Conservation (phyloP, 2,797 vertebrate genomes). For the Poecile montanus region DNA sequence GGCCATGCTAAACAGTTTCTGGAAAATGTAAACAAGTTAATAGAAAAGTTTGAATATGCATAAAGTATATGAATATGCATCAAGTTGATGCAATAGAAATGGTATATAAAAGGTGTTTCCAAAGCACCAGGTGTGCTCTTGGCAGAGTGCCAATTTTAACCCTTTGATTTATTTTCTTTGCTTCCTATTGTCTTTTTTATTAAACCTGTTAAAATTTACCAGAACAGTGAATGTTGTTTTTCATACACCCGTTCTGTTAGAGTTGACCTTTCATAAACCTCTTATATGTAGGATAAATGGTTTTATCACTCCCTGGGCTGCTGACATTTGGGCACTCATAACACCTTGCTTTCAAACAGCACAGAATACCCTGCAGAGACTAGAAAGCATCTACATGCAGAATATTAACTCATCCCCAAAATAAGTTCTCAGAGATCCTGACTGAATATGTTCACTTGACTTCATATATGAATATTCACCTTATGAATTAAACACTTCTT, state of each 20-base stretch:
- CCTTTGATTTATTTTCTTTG: no score
- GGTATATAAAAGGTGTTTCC: no score
- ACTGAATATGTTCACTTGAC: neutral
- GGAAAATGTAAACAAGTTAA: no score
- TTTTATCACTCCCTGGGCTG: neutral
- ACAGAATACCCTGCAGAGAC: neutral
- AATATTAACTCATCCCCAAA: neutral
- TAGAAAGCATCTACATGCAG: neutral
- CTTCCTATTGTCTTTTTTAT: no score
- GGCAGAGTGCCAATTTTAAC: no score
- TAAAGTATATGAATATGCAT: no score
- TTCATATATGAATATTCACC: neutral
- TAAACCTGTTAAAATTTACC: no score
- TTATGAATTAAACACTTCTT: neutral
- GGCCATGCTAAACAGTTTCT: no score
- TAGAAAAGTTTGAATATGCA: no score
- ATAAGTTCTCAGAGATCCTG: neutral
- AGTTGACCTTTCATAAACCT: neutral
- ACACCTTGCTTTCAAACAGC: neutral
- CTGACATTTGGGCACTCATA: neutral
- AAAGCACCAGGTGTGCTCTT: no score
- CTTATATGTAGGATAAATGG: neutral
- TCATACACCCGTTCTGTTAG: neutral
- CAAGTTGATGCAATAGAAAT: no score
- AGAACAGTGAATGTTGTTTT: no score